Evolutionary conservation across 2,888 invertebrate genomes (phyloP).

Genomic region (Poecilus cupreus): DNA sequence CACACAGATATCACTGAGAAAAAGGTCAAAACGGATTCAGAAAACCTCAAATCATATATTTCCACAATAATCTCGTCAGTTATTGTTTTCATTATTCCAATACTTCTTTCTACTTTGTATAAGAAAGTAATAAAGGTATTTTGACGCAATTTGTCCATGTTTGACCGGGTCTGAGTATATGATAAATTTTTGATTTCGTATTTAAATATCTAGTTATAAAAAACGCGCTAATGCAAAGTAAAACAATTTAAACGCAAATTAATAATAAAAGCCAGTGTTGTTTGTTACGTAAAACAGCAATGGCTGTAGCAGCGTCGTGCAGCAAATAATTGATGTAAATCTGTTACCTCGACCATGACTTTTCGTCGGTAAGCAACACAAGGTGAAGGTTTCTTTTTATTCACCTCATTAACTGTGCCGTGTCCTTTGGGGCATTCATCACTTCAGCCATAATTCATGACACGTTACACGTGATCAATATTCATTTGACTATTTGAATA

Average conservation of each 20-base stretch:
- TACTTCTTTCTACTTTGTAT: too few relatives aligned
- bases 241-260: not conserved
- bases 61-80: too few relatives aligned
- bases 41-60: too few relatives aligned
- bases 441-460: not conserved
- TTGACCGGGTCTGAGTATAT: too few relatives aligned
- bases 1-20: too few relatives aligned
- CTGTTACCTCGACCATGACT: constrained; percentile 41
- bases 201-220: too few relatives aligned
- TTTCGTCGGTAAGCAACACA: not conserved
- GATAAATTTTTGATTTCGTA: too few relatives aligned
- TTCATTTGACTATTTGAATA: not conserved
- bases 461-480: not conserved
- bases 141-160: too few relatives aligned
- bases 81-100: too few relatives aligned
- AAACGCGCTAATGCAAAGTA: not conserved
- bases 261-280: not conserved
- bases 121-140: too few relatives aligned
- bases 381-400: constrained; percentile 40
- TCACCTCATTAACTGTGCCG: constrained; percentile 21
- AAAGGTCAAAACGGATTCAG: too few relatives aligned
- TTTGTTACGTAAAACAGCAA: not conserved
- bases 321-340: constrained; percentile 39
- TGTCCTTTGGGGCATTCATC: constrained; percentile 10
- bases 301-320: not conserved